Evolutionary conservation across 2,113 vertebrate species (phyloP), one percentile per base, ranked within the genome.

Genomic region (Lipophrys pholis): DNA sequence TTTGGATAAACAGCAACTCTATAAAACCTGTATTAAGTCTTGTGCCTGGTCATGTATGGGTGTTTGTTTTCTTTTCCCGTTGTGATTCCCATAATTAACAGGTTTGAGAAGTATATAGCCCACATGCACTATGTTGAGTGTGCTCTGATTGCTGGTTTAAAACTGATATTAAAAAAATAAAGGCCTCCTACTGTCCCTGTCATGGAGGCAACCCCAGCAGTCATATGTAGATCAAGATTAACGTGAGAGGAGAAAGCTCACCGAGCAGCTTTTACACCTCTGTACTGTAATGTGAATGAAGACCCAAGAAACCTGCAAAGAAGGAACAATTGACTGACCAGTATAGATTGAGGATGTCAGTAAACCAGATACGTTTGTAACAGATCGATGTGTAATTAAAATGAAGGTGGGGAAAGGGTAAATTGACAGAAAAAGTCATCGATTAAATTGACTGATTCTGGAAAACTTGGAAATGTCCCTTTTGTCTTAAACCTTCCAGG

Each of bases 381-480:
- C 45, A 48, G 14, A 48, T 48, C 45, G 14, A 48, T 6, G 11
- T 30, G 40, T 59, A 43, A 43, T 59, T 59, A 59, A 43, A 59
- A 59, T 59, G 10, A 30, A 7, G 40, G 40, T n/a, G 15, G 12
- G 15, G 15, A 16, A 42, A 21, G 14, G 6, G 21, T 6, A 42
- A 3, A 43, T 43, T 42, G 15, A 17, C 40, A 58, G 6, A 11
- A n/a, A 48, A 48, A 10, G n/a, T 11, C n/a, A 17, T 58, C 39
- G 21, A 6, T 9, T 30, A 11, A 58, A 12, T 59, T 11, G 30
- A 57, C 4, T 30, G 57, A 21, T 11, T 11, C 11, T 48, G 6
- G 45, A 48, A 11, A 14, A 48, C 45, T n/a, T 48, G 45, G 45
- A 15, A 15, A 48, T 59, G 6, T 7, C 14, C 15, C 15, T 57